Percentiles rank a stretch among this genome's conserved stretches.
These are phyloP conservation scores for Helarctos malayanus DNA, from an alignment of 2,797 vertebrate species.

Conservation along the genomic window DNA sequence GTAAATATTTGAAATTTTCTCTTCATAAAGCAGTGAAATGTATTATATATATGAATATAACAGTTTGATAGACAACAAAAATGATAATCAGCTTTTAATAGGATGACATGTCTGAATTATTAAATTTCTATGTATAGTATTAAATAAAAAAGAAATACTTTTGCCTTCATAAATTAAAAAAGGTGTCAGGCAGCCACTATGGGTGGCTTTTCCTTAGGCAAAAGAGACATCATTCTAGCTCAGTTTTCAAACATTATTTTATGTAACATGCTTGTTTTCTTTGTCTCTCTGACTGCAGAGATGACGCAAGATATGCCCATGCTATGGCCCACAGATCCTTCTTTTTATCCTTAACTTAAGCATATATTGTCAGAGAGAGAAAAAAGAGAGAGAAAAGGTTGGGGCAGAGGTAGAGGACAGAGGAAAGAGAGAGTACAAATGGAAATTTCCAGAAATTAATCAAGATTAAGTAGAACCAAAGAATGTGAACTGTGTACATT, in stretches of 20 bases:
- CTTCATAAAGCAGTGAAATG: neutral
- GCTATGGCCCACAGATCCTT: neutral
- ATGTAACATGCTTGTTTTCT: neutral
- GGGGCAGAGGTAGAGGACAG: neutral
- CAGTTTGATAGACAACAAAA: slow-evolving; percentile 8
- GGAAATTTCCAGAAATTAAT: neutral
- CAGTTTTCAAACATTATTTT: neutral
- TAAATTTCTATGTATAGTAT: neutral
- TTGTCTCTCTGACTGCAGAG: neutral
- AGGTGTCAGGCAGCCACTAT: neutral
- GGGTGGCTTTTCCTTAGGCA: neutral
- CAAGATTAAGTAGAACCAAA: slow-evolving; percentile 25
- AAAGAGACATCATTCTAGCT: slow-evolving; percentile 4
- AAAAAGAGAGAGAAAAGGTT: neutral
- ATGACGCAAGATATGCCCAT: neutral
- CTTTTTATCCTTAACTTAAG: neutral
- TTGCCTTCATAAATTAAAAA: neutral
- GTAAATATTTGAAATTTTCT: slow-evolving; percentile 25
- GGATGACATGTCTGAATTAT: neutral
- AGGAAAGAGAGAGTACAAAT: neutral
- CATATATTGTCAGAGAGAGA: neutral
- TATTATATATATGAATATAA: neutral
- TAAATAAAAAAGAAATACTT: slow-evolving; percentile 43
- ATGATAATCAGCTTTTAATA: neutral
- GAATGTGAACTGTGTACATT: neutral